Percentiles rank a stretch among this genome's conserved stretches.
phyloP scores from a whole-genome alignment of 2,888 invertebrate species.

The Myathropa florea region DNA sequence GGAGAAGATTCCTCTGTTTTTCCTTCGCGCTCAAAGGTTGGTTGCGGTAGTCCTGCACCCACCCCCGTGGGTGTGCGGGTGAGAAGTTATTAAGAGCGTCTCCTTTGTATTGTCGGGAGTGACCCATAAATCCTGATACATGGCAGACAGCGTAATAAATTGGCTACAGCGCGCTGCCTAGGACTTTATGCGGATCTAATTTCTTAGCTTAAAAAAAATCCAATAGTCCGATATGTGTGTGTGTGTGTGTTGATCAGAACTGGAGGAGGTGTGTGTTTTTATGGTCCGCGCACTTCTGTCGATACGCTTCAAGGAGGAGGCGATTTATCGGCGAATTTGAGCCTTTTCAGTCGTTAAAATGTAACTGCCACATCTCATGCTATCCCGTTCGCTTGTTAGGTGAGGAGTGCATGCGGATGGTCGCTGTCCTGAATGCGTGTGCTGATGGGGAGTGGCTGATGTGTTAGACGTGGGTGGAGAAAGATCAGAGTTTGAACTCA shows the following conservation, averaged over 20 bases:
- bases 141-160: conserved; percentile 69
- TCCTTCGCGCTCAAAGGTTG: not conserved
- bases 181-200: conserved; percentile 68
- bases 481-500: conserved; percentile 51
- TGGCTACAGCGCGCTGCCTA: conserved; percentile 51
- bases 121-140: conserved; percentile 70
- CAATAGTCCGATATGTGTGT: not conserved
- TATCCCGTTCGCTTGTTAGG: conserved; percentile 41
- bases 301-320: conserved; percentile 42
- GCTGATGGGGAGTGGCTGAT: not conserved
- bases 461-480: not conserved
- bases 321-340: conserved; percentile 68
- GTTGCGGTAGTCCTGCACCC: not conserved
- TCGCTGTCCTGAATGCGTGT: conserved; percentile 33
- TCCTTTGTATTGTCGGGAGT: conserved; percentile 46
- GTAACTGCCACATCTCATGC: conserved; percentile 10
- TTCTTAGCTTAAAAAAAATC: conserved; percentile 49
- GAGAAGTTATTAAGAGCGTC: conserved; percentile 56
- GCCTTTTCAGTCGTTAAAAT: conserved; percentile 67
- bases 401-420: conserved; percentile 48
- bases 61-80: not conserved
- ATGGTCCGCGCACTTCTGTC: conserved; percentile 43
- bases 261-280: conserved; percentile 23
- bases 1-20: not conserved
- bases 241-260: not conserved